phyloP scores from a whole-genome alignment of 2,888 invertebrate genomes.

The Sylvicola cinctus region DNA sequence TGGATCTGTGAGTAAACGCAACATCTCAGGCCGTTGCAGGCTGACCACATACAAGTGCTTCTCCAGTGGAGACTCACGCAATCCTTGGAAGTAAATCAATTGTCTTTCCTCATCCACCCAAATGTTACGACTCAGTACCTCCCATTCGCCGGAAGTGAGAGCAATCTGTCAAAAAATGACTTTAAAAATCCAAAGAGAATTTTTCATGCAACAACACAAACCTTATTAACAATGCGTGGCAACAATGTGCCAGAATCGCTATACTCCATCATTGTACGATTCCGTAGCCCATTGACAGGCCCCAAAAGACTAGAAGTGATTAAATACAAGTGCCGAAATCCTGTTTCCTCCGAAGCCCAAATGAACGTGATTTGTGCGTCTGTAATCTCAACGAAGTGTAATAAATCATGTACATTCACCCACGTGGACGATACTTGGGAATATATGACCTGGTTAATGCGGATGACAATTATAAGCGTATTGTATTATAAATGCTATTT shows the following conservation, averaged over 20 bases:
- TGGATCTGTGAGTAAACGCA: conserved; percentile 54
- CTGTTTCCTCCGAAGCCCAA: conserved; percentile 86
- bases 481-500: too few relatives aligned
- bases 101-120: conserved; percentile 68
- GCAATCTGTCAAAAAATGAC: conserved; percentile 27
- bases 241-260: conserved; percentile 19
- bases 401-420: conserved; percentile 84
- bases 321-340: conserved; percentile 72
- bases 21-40: conserved; percentile 44
- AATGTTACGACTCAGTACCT: conserved; percentile 62
- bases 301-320: conserved; percentile 40
- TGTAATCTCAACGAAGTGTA: conserved; percentile 49
- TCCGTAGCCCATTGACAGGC: conserved; percentile 32
- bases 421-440: conserved; percentile 48
- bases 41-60: conserved; percentile 80
- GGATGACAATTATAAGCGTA: conserved; percentile 16
- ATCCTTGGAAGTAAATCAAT: conserved; percentile 77
- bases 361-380: conserved; percentile 41
- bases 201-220: conserved; percentile 7
- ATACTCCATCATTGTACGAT: conserved; percentile 22
- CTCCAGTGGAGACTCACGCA: conserved; percentile 79
- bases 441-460: conserved; percentile 18
- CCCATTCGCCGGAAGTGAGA: conserved; percentile 84
- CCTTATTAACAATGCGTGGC: conserved; percentile 45
- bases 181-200: conserved; percentile 21